Conservation (phyloP, 2,797 vertebrate genomes). For the Hypotaenidia philippensis region DNA sequence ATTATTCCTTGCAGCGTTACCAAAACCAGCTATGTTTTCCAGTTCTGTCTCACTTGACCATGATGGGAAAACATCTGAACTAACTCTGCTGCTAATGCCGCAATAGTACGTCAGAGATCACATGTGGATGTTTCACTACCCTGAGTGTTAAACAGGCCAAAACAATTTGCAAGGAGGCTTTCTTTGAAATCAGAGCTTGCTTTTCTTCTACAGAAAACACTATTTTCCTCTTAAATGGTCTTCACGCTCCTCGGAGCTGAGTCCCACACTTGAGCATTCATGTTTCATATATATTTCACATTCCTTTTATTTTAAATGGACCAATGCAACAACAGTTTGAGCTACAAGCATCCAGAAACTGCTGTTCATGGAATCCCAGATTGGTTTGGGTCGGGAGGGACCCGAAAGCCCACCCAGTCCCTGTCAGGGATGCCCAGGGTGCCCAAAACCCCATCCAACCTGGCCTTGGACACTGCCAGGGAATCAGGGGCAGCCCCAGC, state of each 20-base stretch:
- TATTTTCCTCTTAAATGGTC: neutral
- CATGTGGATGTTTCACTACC: neutral
- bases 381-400: too few species aligned
- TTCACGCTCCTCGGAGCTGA: neutral
- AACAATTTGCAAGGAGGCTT: neutral
- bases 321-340: neutral
- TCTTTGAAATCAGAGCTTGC: neutral
- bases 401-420: too few species aligned
- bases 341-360: neutral
- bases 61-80: neutral
- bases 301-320: neutral
- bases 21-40: neutral
- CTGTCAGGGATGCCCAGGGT: too few species aligned
- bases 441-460: too few species aligned
- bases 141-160: neutral
- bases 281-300: neutral
- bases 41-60: neutral
- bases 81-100: neutral
- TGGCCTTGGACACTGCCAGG: too few species aligned
- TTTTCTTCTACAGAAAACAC: neutral
- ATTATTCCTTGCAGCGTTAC: neutral
- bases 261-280: neutral
- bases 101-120: neutral
- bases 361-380: neutral
- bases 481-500: too few species aligned